Percentiles rank a stretch among this genome's conserved stretches.
Evolutionary conservation across 2,888 invertebrate genomes (phyloP).

Genomic region (Drosophila multiciliata): DNA sequence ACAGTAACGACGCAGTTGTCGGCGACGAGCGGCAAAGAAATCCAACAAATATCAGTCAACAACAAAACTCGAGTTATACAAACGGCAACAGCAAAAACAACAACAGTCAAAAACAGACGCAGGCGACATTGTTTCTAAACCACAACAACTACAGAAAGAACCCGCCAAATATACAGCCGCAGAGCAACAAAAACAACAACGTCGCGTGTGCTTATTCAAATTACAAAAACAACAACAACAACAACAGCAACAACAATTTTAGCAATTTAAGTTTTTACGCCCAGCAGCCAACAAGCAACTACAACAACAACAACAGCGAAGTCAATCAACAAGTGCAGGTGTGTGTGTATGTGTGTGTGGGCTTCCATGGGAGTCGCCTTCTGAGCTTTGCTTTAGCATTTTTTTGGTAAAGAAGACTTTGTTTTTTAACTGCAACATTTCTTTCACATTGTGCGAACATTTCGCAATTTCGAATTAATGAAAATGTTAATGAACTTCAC

Average conservation of each 20-base stretch:
- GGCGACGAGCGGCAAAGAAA: conserved; percentile 56
- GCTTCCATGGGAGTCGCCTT: conserved; percentile 13
- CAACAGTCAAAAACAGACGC: conserved; percentile 66
- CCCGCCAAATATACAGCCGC: conserved; percentile 57
- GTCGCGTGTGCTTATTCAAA: conserved; percentile 78
- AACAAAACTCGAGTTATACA: conserved; percentile 69
- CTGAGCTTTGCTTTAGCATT: conserved; percentile 23
- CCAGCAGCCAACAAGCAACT: conserved; percentile 49
- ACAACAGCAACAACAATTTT: conserved; percentile 55
- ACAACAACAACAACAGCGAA: conserved; percentile 42
- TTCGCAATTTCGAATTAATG: conserved; percentile 74
- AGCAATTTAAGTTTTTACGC: conserved; percentile 76
- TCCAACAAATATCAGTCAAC: conserved; percentile 52
- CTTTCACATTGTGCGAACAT: conserved; percentile 56
- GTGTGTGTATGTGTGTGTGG: conserved; percentile 33
- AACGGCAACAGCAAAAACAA: conserved; percentile 53
- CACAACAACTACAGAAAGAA: conserved; percentile 57
- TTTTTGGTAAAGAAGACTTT: background rate
- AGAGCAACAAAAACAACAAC: conserved; percentile 35
- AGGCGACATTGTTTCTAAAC: conserved; percentile 66
- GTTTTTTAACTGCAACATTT: conserved; percentile 68
- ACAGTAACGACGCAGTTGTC: conserved; percentile 66
- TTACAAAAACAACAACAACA: conserved; percentile 53
- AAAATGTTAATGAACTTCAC: conserved; percentile 84
- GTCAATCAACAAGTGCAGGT: conserved; percentile 84